Percentiles rank a stretch among this genome's conserved stretches.
Conservation (phyloP, 2,113 vertebrate genomes). For the Microtus oregoni region DNA sequence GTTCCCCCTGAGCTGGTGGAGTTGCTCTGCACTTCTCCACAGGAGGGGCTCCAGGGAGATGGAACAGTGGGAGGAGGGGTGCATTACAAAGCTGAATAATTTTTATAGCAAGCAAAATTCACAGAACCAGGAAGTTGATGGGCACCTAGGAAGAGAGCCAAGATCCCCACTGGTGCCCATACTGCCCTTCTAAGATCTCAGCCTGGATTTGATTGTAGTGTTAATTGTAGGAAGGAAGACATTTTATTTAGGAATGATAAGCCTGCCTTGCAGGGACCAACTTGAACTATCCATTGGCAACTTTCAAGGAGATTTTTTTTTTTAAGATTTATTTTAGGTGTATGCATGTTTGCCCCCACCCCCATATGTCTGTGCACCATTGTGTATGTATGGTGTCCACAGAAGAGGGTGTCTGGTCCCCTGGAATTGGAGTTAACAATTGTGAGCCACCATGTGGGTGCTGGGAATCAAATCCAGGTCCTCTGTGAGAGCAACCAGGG, state of each 20-base stretch:
- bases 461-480: not conserved
- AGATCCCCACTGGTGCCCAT: not conserved
- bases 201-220: not conserved
- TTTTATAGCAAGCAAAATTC: conserved; percentile 19
- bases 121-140: not conserved
- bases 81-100: not conserved
- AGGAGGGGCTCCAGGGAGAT: not conserved
- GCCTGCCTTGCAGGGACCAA: not conserved
- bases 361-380: not conserved
- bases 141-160: not conserved
- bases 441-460: not conserved
- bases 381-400: not conserved
- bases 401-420: not conserved
- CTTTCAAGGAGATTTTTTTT: not conserved
- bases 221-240: not conserved
- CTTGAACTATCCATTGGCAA: not conserved
- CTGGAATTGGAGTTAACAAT: not conserved
- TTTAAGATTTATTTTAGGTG: not conserved
- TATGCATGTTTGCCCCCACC: not conserved
- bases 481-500: not conserved
- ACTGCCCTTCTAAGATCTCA: not conserved
- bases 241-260: not conserved
- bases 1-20: not conserved
- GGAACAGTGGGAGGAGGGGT: not conserved
- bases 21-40: not conserved